These are phyloP conservation scores for Drosophila punjabiensis DNA, from an alignment of 1,140 invertebrate genomes.

Conservation along the genomic window DNA sequence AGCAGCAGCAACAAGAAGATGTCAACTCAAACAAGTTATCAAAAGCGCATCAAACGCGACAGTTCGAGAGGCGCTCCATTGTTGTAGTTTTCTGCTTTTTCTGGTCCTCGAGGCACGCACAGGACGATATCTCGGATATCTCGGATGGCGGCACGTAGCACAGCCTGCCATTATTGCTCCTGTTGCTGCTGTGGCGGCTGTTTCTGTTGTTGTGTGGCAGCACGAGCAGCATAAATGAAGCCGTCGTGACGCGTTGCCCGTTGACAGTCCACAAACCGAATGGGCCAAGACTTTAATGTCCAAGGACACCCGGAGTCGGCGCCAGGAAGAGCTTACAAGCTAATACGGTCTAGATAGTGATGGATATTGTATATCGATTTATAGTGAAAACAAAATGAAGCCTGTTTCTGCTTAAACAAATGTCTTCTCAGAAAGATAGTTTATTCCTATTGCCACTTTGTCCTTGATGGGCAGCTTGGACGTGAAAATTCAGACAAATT, in stretches of 20 bases:
- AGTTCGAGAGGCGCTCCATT: slow-evolving; percentile 43
- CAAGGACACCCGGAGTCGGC: slow-evolving; percentile 3
- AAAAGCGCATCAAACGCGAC: slow-evolving; percentile 73
- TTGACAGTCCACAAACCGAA: slow-evolving; percentile 41
- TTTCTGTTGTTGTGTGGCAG: slow-evolving; percentile 10
- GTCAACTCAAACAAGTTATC: slow-evolving; percentile 75
- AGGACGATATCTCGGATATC: slow-evolving; percentile 32
- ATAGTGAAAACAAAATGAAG: not conserved
- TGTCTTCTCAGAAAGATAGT: not conserved
- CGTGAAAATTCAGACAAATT: slow-evolving; percentile 63
- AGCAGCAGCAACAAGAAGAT: slow-evolving; percentile 39
- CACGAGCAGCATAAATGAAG: slow-evolving; percentile 56
- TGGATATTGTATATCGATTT: slow-evolving; percentile 7
- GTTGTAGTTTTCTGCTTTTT: slow-evolving; percentile 20
- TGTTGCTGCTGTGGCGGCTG: slow-evolving; percentile 7
- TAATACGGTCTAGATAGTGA: slow-evolving; percentile 7
- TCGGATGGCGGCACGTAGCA: slow-evolving; percentile 69
- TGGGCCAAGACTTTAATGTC: slow-evolving; percentile 19
- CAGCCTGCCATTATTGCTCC: slow-evolving; percentile 32
- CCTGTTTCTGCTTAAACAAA: not conserved
- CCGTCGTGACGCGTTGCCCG: slow-evolving; percentile 20
- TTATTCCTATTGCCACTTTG: slow-evolving; percentile 1
- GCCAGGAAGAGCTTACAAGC: slow-evolving; percentile 17
- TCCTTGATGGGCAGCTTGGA: slow-evolving; percentile 18
- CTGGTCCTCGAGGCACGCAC: slow-evolving; percentile 62